Evolutionary conservation across 2,888 invertebrate species (phyloP), one percentile per base, ranked within the genome.

Genomic region (Pyrrhia umbra): DNA sequence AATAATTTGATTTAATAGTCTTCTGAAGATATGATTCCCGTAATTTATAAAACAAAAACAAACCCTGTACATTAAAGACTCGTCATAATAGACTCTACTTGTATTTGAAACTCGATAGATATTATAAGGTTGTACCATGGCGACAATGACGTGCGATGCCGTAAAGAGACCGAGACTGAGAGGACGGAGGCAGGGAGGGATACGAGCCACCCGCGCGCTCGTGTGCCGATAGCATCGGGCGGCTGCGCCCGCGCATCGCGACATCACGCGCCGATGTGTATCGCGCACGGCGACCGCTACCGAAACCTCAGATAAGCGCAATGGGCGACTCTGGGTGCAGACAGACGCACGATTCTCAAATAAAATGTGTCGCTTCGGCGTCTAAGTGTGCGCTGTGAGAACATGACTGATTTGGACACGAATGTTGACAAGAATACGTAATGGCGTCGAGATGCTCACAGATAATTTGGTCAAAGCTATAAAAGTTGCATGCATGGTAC

Each of bases 221-320:
- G 90, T 89, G 88, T 83, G 68, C 65, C 63, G 94, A 94, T 94
- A 92, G 54, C 80, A 94, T 93, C 93, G 84, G 82, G 25, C 75
- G 62, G 74, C 79, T 81, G 85, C 83, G 81, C 77, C 79, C 72
- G 83, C 83, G 81, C 90, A 91, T 89, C 90, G 88, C 89, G 88
- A 88, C 90, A 88, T 90, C 91, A 91, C 91, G 92, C 86, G 86
- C 85, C 84, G 92, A 92, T 93, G 81, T 74, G 63, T 91, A 93
- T 93, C 93, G 80, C 69, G 66, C 77, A 75, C 79, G 79, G 72
- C 75, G 70, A 69, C 79, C 70, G 88, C 88, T 88, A 88, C 88
- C 82, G 88, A 82, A 84, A 84, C 81, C 77, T 70, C 71, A 77
- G 86, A 88, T 84, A 84, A 82, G 78, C 70, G 69, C 75, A 76